A percentile compares a stretch with the other conserved stretches of the same genome.
These are phyloP conservation scores for Drosophila melanosoma DNA, from an alignment of 2,888 invertebrate species.

Conservation along the genomic window DNA sequence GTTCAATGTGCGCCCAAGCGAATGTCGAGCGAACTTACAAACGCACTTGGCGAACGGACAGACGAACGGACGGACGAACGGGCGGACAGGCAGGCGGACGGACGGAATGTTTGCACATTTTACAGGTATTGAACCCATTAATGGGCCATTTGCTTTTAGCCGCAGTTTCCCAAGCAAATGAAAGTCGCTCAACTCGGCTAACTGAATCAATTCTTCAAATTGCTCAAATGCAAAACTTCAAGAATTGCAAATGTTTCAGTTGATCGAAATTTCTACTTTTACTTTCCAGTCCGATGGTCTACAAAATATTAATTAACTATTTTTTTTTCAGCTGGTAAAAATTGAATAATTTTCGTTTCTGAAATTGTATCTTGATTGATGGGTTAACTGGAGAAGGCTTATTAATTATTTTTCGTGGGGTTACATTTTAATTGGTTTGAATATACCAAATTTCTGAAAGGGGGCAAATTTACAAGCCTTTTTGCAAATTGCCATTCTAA, in stretches of 20 bases:
- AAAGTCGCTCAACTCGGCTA: slow-evolving; percentile 48
- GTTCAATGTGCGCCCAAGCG: slow-evolving; percentile 56
- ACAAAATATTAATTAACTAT: background rate
- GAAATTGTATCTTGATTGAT: background rate
- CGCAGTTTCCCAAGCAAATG: slow-evolving; percentile 48
- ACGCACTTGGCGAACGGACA: slow-evolving; percentile 11
- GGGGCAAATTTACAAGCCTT: background rate
- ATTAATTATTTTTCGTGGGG: background rate
- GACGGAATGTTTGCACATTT: slow-evolving; percentile 60
- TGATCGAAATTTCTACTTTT: background rate
- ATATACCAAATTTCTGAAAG: background rate
- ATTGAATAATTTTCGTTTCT: background rate
- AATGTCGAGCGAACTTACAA: slow-evolving; percentile 4
- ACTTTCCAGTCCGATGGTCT: background rate
- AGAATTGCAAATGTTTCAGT: background rate
- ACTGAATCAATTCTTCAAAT: slow-evolving; percentile 17
- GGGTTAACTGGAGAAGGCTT: background rate
- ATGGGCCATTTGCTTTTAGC: slow-evolving; percentile 52
- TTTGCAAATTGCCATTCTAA: background rate
- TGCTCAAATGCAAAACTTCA: background rate
- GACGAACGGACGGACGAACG: background rate
- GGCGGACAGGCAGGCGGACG: background rate
- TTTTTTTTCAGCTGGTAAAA: background rate
- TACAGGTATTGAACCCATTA: slow-evolving; percentile 77
- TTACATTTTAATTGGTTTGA: background rate